A percentile compares a stretch with the other conserved stretches of the same genome.
Conservation (phyloP, 2,888 invertebrate species). For the Hydrotaea diabolus region DNA sequence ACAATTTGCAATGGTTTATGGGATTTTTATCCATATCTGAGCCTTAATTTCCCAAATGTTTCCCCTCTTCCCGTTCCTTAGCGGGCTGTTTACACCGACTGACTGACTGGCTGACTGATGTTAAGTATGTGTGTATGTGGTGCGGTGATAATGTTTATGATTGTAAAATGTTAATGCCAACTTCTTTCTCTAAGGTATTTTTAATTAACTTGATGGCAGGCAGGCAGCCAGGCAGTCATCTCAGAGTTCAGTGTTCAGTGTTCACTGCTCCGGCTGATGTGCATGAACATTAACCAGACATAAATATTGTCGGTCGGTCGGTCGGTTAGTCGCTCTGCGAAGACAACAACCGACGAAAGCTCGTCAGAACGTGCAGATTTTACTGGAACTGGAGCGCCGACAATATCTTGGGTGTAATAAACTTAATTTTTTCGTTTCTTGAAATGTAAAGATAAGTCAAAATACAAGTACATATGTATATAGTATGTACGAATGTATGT, state of each 20-base stretch:
- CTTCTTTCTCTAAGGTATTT: conserved; percentile 53
- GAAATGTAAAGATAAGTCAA: conserved; percentile 34
- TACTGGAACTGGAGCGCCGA: not conserved
- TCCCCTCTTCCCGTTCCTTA: not conserved
- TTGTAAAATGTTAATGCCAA: conserved; percentile 41
- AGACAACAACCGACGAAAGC: not conserved
- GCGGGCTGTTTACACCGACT: not conserved
- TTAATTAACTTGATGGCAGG: conserved; percentile 58
- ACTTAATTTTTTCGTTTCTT: conserved; percentile 56
- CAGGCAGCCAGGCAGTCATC: not conserved
- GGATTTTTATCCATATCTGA: conserved; percentile 32
- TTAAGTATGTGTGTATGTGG: conserved; percentile 3
- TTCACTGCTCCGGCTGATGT: not conserved
- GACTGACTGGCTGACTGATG: not conserved
- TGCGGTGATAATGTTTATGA: conserved; percentile 46
- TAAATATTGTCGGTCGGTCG: conserved; percentile 12
- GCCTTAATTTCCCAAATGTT: not conserved
- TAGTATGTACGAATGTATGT: not conserved
- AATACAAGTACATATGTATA: conserved; percentile 7
- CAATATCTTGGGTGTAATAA: conserved; percentile 56
- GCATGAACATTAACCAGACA: not conserved
- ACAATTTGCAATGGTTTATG: conserved; percentile 50
- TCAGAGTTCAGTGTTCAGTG: conserved; percentile 10
- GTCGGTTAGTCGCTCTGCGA: not conserved
- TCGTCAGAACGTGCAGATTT: conserved; percentile 20